Evolutionary conservation across 2,113 vertebrate genomes (phyloP), one percentile per base, ranked within the genome.

Genomic region (Atlantisia rogersi): DNA sequence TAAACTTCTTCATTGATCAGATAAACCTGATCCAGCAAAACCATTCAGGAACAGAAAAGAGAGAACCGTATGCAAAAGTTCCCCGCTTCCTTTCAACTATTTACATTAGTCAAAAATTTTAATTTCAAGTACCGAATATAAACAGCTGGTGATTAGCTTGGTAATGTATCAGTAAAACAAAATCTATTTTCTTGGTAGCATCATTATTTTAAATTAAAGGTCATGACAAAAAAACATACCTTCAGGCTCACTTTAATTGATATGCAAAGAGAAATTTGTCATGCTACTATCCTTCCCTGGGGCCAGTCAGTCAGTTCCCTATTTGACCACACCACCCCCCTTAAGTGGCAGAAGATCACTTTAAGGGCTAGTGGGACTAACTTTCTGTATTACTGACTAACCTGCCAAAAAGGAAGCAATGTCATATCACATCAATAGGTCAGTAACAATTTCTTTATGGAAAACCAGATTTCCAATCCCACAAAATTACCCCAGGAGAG

Each of bases 391-490:
- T 75, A 9, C 63, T 35, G 63, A 63, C 46, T 46, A 88, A 46
- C 18, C 32, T 86, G 94, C 64, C 75, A 81, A 65, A 88, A 92
- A 90, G 29, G 37, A 94, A 74, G 11, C 42, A 48, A 20, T 86
- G 56, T 77, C 71, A 68, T 74, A 79, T 83, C 9, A 0, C 58
- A 63, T 71, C 73, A 83, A 80, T 79, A 94, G 65, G 90, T 78
- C 82, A 88, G 48, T 48, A 88, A 76, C 60, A 74, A 87, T 87
- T 94, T 82, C 44, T 95, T 90, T 82, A 89, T 28, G n/a, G 22
- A 92, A 97, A 90, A 53, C 15, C 52, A 71, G 59, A 86, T 62
- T 96, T 95, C 44, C 29, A 83, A 15, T 70, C 87, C 63, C 78
- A 84, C 55, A 92, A 32, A 91, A 76, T 31, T 46, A 68, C 15